These are phyloP conservation scores for Poecilia picta DNA, from an alignment of 2,797 vertebrate genomes.

Conservation along the genomic window DNA sequence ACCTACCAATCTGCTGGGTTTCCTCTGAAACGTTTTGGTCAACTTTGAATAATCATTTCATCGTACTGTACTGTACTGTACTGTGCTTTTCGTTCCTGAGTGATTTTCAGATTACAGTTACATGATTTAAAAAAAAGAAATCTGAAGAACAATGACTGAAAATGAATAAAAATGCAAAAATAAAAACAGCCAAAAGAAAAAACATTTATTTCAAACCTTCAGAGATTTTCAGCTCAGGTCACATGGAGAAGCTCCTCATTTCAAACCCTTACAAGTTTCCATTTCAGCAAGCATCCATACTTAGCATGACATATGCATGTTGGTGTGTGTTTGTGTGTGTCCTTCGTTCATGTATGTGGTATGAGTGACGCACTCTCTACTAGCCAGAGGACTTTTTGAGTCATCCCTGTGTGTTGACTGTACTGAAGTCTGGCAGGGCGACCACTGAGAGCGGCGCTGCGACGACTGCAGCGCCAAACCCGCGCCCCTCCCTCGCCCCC, in stretches of 20 bases:
- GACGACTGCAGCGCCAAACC: slow-evolving; percentile 44
- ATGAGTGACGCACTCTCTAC: slow-evolving; percentile 63
- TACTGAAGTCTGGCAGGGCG: slow-evolving; percentile 71
- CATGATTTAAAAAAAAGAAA: too few species aligned
- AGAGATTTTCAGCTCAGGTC: not conserved
- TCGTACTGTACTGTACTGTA: too few species aligned
- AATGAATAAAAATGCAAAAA: not conserved
- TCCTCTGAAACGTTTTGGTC: too few species aligned
- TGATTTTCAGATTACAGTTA: not conserved
- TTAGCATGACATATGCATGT: slow-evolving; percentile 8
- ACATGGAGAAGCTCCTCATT: not conserved
- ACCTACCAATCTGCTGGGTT: too few species aligned
- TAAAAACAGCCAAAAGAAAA: not conserved
- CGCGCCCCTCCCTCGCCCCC: not conserved
- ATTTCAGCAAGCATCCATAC: not conserved
- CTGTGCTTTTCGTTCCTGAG: not conserved
- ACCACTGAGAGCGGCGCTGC: slow-evolving; percentile 61
- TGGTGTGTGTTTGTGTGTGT: slow-evolving; percentile 5
- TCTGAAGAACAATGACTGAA: not conserved
- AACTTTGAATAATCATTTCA: too few species aligned
- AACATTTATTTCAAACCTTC: not conserved
- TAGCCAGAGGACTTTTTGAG: slow-evolving; percentile 74
- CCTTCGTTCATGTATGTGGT: slow-evolving; percentile 36
- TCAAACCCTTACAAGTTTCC: not conserved
- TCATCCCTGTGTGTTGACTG: slow-evolving; percentile 73